Percentiles rank a stretch among this genome's conserved stretches.
These are phyloP conservation scores for Apoderus coryli DNA, from an alignment of 2,888 invertebrate species.

Conservation along the genomic window DNA sequence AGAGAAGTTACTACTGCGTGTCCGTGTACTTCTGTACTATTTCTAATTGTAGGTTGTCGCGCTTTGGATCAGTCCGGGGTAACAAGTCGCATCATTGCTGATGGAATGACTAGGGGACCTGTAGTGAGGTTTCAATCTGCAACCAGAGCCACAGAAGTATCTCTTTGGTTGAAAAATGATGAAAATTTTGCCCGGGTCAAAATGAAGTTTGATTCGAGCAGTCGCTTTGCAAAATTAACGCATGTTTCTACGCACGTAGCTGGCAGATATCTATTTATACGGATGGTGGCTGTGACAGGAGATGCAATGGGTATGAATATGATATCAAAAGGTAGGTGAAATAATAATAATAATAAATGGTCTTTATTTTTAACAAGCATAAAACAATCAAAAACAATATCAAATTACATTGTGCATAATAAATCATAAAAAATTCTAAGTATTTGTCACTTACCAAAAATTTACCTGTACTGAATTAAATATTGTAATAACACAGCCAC, in stretches of 20 bases:
- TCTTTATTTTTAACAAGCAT: too few species aligned
- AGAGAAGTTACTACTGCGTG: neutral
- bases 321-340: constrained; percentile 70
- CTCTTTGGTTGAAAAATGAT: constrained; percentile 63
- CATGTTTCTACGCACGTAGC: constrained; percentile 69
- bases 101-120: constrained; percentile 94
- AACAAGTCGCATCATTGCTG: constrained; percentile 65
- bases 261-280: constrained; percentile 70
- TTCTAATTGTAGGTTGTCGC: constrained; percentile 51
- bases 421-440: too few species aligned
- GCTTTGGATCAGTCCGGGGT: constrained; percentile 73
- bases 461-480: too few species aligned
- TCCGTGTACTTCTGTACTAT: too few species aligned
- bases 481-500: too few species aligned
- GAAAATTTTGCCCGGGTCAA: constrained; percentile 68
- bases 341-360: too few species aligned
- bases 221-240: constrained; percentile 72
- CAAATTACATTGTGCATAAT: too few species aligned
- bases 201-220: constrained; percentile 76
- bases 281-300: constrained; percentile 49
- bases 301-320: constrained; percentile 99
- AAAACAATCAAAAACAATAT: too few species aligned
- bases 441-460: too few species aligned
- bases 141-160: constrained; percentile 55
- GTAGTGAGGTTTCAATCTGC: constrained; percentile 74